These are phyloP conservation scores for Pheosia gnoma DNA, from an alignment of 2,888 invertebrate species.

Conservation along the genomic window DNA sequence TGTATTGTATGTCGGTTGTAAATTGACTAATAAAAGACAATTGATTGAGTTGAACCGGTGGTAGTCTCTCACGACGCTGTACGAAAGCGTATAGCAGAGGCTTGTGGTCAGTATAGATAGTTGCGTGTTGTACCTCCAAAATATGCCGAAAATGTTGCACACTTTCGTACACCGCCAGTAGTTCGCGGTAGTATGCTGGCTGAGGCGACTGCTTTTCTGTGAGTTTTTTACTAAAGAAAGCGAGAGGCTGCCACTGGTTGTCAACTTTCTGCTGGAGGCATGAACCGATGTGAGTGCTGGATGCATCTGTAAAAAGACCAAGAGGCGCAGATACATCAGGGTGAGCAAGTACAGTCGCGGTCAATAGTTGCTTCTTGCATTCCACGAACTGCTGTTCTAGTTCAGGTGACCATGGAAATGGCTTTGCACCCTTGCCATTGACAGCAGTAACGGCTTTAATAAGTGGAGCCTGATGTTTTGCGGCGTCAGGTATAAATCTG, in stretches of 20 bases:
- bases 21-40: no score
- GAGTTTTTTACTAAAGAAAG: conserved; percentile 10
- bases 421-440: conserved; percentile 1
- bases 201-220: conserved; percentile 21
- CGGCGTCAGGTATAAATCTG: not conserved
- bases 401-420: not conserved
- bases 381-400: not conserved
- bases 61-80: conserved; percentile 22
- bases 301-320: conserved; percentile 7
- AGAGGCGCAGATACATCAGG: not conserved
- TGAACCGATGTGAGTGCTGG: conserved; percentile 4
- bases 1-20: conserved; percentile 20
- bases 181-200: conserved; percentile 1
- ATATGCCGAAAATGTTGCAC: conserved; percentile 35
- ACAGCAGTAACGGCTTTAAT: not conserved
- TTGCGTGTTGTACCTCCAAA: conserved; percentile 19
- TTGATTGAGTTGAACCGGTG: conserved; percentile 23
- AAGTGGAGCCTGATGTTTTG: conserved; percentile 5
- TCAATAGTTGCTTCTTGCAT: conserved; percentile 1
- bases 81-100: conserved; percentile 24
- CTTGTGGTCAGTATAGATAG: conserved; percentile 27
- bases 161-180: no score
- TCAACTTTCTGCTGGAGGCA: conserved; percentile 5
- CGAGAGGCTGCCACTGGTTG: conserved; percentile 6
- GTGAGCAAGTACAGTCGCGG: conserved; percentile 2